Base-by-base conservation (phyloP, 2,888 invertebrate genomes). In the Trichogramma dendrolimi region DNA sequence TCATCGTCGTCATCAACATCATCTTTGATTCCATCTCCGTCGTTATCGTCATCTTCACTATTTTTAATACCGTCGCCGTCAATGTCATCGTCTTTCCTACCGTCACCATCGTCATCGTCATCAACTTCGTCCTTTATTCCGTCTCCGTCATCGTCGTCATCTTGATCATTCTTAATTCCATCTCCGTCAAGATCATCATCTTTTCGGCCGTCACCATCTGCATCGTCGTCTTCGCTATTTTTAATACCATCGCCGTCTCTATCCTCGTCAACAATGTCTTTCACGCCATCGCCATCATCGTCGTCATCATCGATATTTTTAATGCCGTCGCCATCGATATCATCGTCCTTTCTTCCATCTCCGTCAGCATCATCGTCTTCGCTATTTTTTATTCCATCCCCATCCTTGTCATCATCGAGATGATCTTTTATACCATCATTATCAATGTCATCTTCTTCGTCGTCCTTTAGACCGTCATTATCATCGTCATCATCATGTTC, bases 291-390 rank as follows among this genome's bases (percentile, higher is more conserved):
- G 2, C 46, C 46, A 2, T n/a, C 46, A n/a, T 46, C 46, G 46
- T 46, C 46, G 46, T 46, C 46, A 46, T 46, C 46, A n/a, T 46
- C 46, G 2, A 51, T 42, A 43, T 39, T 51, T n/a, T 57, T 55
- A 10, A 50, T 57, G 40, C 14, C 52, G 41, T 54, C 63, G 6
- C 67, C 69, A 7, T 64, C 47, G 27, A 6, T 48, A 42, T 61
- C 50, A 39, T 59, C 52, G 38, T 51, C 49, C 7, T 50, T 42
- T 4, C 46, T 52, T 5, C 46, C 47, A 42, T 57, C 52, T 6
- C 52, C 50, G 2, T 55, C 43, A 4, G 49, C 48, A 8, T 48
- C 39, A 27, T 56, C 56, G 6, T 47, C 48, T 1, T 56, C 48
- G 14, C 14, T 14, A 10, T 51, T 14, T 8, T 51, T 14, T 8